phyloP scores from a whole-genome alignment of 1,140 invertebrate genomes.

The Calliopsis andreniformis region DNA sequence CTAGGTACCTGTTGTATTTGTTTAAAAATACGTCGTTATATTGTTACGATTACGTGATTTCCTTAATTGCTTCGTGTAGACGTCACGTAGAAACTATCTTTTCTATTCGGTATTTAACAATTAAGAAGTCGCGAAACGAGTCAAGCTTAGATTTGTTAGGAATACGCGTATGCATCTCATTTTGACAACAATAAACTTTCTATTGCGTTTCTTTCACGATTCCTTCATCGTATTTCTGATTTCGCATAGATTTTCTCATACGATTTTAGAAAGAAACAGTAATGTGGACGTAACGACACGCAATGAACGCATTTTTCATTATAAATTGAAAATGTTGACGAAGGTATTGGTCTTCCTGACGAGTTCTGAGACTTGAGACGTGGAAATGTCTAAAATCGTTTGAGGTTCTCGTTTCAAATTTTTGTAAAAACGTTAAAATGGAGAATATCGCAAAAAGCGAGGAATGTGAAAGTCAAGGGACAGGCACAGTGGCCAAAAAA shows the following conservation, averaged over 20 bases:
- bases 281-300: not conserved
- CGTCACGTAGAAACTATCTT: not conserved
- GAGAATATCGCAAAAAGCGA: conserved; percentile 24
- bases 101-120: too few species aligned
- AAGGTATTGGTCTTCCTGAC: not conserved
- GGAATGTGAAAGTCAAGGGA: conserved; percentile 6
- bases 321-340: not conserved
- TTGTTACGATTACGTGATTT: conserved; percentile 12
- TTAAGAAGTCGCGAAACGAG: too few species aligned
- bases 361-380: not conserved
- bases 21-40: not conserved
- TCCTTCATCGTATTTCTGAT: not conserved
- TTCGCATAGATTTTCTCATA: not conserved
- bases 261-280: not conserved
- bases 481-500: not conserved
- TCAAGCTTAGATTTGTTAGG: too few species aligned
- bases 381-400: not conserved
- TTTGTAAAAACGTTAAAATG: conserved; percentile 1
- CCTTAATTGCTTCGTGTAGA: not conserved
- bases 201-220: not conserved
- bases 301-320: not conserved
- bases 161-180: too few species aligned
- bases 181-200: not conserved
- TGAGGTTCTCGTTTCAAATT: not conserved
- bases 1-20: not conserved